These are phyloP conservation scores for Uromys caudimaculatus DNA, from an alignment of 2,797 vertebrate species.

Conservation along the genomic window DNA sequence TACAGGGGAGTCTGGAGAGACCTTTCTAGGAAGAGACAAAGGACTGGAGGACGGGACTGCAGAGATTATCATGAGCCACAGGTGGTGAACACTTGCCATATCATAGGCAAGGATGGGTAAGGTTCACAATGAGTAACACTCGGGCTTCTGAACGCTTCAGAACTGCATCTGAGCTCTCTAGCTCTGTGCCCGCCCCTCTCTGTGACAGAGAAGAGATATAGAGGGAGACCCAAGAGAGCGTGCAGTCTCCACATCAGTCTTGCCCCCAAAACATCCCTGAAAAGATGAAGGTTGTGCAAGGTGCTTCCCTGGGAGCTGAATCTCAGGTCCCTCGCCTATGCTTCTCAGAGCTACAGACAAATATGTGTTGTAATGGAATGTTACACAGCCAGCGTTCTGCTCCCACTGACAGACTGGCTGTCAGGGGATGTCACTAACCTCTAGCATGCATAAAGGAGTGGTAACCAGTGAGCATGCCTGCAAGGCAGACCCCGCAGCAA, in stretches of 20 bases:
- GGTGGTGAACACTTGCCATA: background rate
- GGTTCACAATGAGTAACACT: background rate
- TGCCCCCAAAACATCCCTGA: constrained; percentile 42
- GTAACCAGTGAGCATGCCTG: background rate
- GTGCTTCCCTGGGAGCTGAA: background rate
- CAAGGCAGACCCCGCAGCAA: background rate
- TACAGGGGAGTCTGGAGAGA: background rate
- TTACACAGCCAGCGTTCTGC: background rate
- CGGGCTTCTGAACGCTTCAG: background rate
- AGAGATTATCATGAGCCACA: background rate
- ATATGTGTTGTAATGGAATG: background rate
- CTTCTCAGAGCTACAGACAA: constrained; percentile 9
- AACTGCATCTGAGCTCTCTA: background rate
- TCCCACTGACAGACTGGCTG: background rate
- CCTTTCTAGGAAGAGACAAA: constrained; percentile 50
- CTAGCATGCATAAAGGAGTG: background rate
- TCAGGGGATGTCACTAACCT: background rate
- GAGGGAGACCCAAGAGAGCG: background rate
- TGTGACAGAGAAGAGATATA: background rate
- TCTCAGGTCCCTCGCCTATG: constrained; percentile 13
- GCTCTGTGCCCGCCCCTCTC: background rate
- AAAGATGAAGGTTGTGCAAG: background rate
- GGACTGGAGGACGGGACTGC: background rate
- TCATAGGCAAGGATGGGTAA: background rate
- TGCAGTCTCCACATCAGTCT: background rate